phyloP scores from a whole-genome alignment of 1,140 invertebrate species.

The Drosophila novamexicana region DNA sequence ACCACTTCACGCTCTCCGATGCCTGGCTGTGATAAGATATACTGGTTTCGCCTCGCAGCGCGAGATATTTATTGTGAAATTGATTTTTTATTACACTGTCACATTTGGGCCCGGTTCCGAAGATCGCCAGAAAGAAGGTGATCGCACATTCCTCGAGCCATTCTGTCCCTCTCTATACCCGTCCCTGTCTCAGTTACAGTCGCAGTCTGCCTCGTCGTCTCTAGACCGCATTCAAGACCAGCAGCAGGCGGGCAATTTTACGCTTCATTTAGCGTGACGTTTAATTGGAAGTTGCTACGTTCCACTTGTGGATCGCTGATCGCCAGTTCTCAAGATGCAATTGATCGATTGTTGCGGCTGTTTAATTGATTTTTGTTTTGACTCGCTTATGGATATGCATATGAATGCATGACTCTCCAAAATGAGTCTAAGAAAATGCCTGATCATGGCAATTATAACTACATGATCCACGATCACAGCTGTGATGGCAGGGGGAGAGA shows the following conservation, averaged over 20 bases:
- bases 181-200: background rate
- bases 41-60: constrained; percentile 54
- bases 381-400: constrained; percentile 48
- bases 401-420: constrained; percentile 50
- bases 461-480: constrained; percentile 51
- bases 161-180: background rate
- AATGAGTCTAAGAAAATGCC: constrained; percentile 36
- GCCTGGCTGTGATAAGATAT: constrained; percentile 75
- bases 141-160: constrained; percentile 57
- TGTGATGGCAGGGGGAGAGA: background rate
- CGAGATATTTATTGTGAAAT: constrained; percentile 81
- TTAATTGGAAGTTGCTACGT: constrained; percentile 75
- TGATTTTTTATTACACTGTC: constrained; percentile 84
- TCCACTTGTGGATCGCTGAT: constrained; percentile 40
- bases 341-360: constrained; percentile 71
- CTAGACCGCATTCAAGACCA: constrained; percentile 68
- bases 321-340: constrained; percentile 19
- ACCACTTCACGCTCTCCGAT: constrained; percentile 76
- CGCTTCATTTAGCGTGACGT: constrained; percentile 83
- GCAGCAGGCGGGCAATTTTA: constrained; percentile 79
- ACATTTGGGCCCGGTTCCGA: constrained; percentile 56
- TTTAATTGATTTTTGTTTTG: constrained; percentile 80
- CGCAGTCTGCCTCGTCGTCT: constrained; percentile 10
- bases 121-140: constrained; percentile 52
- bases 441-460: constrained; percentile 65